Evolutionary conservation across 92 coral and sea anemone genomes (phyloP), one percentile per base, ranked within the genome.

Genomic region (Phenganax subtilis): DNA sequence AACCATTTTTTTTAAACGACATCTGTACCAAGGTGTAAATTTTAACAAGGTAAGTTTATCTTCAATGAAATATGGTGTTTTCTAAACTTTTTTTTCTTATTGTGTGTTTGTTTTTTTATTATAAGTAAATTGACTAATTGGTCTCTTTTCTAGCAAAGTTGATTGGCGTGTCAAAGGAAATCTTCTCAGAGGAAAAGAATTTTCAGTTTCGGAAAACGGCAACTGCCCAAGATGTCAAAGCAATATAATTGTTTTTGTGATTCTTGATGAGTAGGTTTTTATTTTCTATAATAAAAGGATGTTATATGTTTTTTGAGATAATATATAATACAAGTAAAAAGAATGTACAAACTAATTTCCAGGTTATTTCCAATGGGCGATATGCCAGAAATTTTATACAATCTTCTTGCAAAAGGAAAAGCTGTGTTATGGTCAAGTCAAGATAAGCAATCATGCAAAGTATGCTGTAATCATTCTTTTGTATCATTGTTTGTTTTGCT

Each of bases 371-470:
- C 99, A 6, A 88, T 92, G 91, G 99, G 99, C 55, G 99, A 96
- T 75, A 96, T 96, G 99, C 99, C 99, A 55, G 99, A 96, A 83
- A 88, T 96, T 12, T 84, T 96, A 53, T 88, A 90, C 88, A 81
- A 87, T 17, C 92, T 96, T 17, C 88, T 96, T 52, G 96, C 99
- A 9, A 92, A 89, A 72, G 99, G 99, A 81, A 92, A 87, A 80
- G 99, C 99, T 72, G 93, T 96, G 27, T 83, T 96, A 16, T 96
- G 99, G 99, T 96, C 99, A 54, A 96, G 99, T 86, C 99, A 96
- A 83, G 94, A 87, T 81, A 96, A 90, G 80, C 89, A 92, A 64
- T 91, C 97, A 10, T 96, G 91, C 76, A 73, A 89, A 92, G 99
- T 96, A 85, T 77, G 84, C 72, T 47, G 57, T 54, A 10, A 55